Evolutionary conservation across 2,113 vertebrate species (phyloP).

Genomic region (Lutjanus erythropterus): DNA sequence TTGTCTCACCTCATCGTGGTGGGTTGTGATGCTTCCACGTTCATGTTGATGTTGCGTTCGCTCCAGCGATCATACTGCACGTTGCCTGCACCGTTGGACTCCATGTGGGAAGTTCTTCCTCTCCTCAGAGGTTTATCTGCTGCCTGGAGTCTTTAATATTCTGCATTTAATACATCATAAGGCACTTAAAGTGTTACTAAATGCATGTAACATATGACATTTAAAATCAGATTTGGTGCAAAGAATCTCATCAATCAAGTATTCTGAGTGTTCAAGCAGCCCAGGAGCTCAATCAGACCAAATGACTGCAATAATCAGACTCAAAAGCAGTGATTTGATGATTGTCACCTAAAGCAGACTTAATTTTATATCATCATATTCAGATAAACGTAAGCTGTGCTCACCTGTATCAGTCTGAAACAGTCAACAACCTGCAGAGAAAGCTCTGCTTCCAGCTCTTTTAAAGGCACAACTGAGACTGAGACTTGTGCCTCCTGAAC

Average conservation of each 20-base stretch:
- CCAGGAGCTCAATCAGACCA: not conserved
- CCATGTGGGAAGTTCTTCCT: slow-evolving; percentile 86
- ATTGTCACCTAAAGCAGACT: not conserved
- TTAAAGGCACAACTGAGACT: slow-evolving; percentile 34
- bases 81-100: slow-evolving; percentile 66
- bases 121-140: slow-evolving; percentile 62
- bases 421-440: not conserved
- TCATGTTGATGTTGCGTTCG: slow-evolving; percentile 84
- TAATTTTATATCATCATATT: not conserved
- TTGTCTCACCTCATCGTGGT: slow-evolving; percentile 79
- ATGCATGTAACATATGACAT: not conserved
- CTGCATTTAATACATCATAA: not conserved
- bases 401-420: slow-evolving; percentile 50
- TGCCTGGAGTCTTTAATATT: slow-evolving; percentile 15
- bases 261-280: not conserved
- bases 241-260: not conserved
- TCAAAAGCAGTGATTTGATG: not conserved
- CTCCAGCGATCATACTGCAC: slow-evolving; percentile 88
- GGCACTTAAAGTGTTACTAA: not conserved
- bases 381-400: slow-evolving; percentile 12
- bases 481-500: slow-evolving; percentile 20
- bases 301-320: not conserved
- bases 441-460: slow-evolving; percentile 17
- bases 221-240: not conserved
- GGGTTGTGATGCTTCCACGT: slow-evolving; percentile 60